Conservation (phyloP, 2,797 vertebrate species). For the Tapera naevia region DNA sequence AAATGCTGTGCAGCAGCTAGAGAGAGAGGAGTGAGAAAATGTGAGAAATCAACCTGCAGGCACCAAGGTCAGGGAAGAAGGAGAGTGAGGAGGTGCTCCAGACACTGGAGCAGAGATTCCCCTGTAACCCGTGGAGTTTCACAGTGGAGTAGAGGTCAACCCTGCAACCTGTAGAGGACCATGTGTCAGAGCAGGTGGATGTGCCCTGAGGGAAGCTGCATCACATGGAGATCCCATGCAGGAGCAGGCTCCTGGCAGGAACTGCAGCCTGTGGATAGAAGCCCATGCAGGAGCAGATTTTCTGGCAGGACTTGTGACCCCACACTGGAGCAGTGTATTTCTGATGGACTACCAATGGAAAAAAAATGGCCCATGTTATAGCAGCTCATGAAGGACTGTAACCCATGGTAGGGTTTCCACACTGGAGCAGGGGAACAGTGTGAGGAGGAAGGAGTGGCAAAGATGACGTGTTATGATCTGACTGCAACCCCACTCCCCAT, state of each 20-base stretch:
- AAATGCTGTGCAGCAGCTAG: no score
- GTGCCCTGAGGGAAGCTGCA: not conserved
- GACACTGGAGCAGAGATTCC: no score
- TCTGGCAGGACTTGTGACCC: not conserved
- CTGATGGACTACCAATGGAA: not conserved
- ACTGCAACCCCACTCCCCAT: no score
- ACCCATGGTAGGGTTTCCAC: not conserved
- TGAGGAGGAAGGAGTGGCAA: not conserved
- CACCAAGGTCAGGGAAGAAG: no score
- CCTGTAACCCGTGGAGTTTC: not conserved
- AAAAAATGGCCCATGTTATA: rapidly evolving
- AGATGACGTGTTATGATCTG: no score
- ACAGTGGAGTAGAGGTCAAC: not conserved
- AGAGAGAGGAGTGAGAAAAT: no score
- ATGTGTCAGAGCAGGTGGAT: not conserved
- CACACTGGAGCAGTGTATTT: not conserved
- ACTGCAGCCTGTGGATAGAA: not conserved
- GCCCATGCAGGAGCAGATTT: not conserved
- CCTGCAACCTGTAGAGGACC: not conserved
- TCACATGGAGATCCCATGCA: rapidly evolving
- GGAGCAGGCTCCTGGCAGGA: not conserved
- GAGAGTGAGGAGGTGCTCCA: no score
- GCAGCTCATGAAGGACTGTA: not conserved
- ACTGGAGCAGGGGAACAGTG: not conserved
- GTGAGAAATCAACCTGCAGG: no score